Conservation (phyloP, 1,140 invertebrate genomes). For the Drosophila takahashii region DNA sequence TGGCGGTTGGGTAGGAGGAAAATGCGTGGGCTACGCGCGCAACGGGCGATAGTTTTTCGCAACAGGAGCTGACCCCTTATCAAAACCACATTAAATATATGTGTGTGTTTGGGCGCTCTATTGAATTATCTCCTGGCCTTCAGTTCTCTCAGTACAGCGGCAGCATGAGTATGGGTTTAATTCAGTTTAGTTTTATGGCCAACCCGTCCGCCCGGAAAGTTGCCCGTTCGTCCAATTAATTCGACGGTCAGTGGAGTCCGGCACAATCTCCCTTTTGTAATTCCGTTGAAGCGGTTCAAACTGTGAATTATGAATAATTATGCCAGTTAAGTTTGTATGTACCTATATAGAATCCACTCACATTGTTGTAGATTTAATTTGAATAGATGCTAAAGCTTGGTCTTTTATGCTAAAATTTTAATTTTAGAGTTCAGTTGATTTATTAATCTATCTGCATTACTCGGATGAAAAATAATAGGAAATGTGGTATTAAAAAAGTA, state of each 20-base stretch:
- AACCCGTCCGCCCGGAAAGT: constrained; percentile 8
- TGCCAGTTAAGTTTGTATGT: constrained; percentile 3
- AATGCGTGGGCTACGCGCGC: constrained; percentile 1
- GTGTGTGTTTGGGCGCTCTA: neutral
- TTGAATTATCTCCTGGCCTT: constrained; percentile 28
- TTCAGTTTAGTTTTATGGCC: constrained; percentile 10
- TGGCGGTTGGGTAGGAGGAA: too few relatives aligned
- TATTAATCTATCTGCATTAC: too few relatives aligned
- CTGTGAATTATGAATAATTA: constrained; percentile 34
- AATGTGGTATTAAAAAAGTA: too few relatives aligned
- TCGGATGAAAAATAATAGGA: too few relatives aligned
- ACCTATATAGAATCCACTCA: neutral
- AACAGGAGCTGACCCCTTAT: constrained; percentile 1
- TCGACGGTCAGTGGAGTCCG: constrained; percentile 7
- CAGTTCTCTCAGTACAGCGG: neutral
- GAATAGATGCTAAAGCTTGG: too few relatives aligned
- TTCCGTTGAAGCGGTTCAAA: neutral
- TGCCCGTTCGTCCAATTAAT: neutral
- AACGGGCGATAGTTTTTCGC: constrained; percentile 12
- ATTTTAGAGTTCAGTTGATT: too few relatives aligned
- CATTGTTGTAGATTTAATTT: too few relatives aligned
- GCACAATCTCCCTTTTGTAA: constrained; percentile 18
- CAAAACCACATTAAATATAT: constrained; percentile 3
- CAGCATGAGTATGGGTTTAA: constrained; percentile 8
- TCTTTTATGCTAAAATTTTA: too few relatives aligned